Base-by-base conservation (phyloP, 1,140 invertebrate species). In the Neodiprion lecontei region DNA sequence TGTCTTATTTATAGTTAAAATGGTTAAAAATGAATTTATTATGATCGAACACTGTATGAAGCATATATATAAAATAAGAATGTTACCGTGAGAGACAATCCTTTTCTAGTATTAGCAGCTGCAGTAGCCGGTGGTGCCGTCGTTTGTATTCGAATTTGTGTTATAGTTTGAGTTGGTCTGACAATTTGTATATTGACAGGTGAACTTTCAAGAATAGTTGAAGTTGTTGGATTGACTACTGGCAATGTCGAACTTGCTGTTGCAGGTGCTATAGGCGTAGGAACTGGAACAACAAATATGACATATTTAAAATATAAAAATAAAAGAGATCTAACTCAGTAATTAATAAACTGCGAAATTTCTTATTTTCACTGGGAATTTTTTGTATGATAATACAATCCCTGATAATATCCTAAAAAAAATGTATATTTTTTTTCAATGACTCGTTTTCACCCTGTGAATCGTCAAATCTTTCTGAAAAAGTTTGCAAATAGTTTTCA, bases 81-180 rank as follows among this genome's bases (percentile, higher is more conserved):
- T 84, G 86, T 89, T 87, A 96, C 95, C 85, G 95, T 96, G 50
- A 97, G 90, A 48, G 95, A 95, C 1, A 97, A 88, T 28, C 94
- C 94, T 82, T 92, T 90, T 70, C 93, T 90, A 68, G 87, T 83
- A 78, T 92, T 91, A 76, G 92, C 87, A 80, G 86, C 81, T 82
- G 90, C 85, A 83, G 89, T 86, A 69, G 88, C 83, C 77, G 90
- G 86, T 80, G 85, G 82, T 73, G 88, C 81, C 49, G 87, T 89
- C 11, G 89, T 88, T 76, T 91, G 89, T 78, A 91, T 89, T 76
- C 89, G 87, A 76, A 91, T 91, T 81, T 91, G 90, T 1, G 90
- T 91, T 10, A 90, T 87, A 5, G 87, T 88, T 76, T 89, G 89
- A 11, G 89, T 84, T 21, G 88, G 89, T 74, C 84, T 84, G 11